These are phyloP conservation scores for Natrix natrix DNA, from an alignment of 2,797 vertebrate species.

Conservation along the genomic window DNA sequence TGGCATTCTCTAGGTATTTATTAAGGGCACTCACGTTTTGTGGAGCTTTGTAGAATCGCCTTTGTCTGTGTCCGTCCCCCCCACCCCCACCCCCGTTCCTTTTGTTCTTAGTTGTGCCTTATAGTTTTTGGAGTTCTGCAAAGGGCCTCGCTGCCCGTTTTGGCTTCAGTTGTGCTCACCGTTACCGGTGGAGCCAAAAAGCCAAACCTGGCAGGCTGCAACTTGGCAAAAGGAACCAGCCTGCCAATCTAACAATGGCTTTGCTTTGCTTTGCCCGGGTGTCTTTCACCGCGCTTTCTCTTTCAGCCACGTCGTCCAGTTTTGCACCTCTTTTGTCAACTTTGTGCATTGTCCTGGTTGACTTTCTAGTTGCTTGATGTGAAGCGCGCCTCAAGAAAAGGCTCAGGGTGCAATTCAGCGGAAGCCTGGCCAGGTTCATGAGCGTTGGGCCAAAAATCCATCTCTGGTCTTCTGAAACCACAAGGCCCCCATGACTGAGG, in stretches of 20 bases:
- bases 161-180: not conserved
- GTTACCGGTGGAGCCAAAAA: not conserved
- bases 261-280: not conserved
- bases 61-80: not conserved
- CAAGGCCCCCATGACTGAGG: not conserved
- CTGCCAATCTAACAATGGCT: no score
- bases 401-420: slow-evolving; percentile 35
- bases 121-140: not conserved
- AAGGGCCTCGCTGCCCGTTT: not conserved
- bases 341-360: not conserved
- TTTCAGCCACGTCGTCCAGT: no score
- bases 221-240: not conserved
- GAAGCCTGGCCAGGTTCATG: slow-evolving; percentile 30
- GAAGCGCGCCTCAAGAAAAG: slow-evolving; percentile 27
- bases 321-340: not conserved
- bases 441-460: fast-evolving
- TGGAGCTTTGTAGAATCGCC: not conserved
- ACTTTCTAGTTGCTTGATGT: slow-evolving; percentile 38
- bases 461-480: not conserved
- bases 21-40: not conserved
- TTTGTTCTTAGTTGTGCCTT: not conserved
- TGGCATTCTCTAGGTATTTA: not conserved
- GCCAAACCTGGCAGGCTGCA: not conserved
- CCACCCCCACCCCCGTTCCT: not conserved
- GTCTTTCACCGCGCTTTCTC: not conserved